These are phyloP conservation scores for Ianthella basta DNA, from an alignment of 37 sponge, comb jelly and placozoan genomes.

Conservation along the genomic window DNA sequence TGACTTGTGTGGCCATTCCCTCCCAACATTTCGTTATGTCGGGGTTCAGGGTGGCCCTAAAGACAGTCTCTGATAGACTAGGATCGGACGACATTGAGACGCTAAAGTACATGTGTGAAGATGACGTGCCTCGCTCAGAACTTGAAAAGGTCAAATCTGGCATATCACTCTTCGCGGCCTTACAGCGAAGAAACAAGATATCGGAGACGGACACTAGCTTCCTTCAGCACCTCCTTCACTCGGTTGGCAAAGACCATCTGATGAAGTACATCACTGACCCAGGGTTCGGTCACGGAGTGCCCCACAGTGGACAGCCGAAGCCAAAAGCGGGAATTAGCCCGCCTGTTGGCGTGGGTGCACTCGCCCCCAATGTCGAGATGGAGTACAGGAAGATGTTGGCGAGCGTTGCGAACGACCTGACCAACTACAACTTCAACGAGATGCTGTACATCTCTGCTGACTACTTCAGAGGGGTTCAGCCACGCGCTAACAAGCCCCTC, in stretches of 20 bases:
- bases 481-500: background rate
- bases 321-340: too few species aligned
- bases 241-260: background rate
- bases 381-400: constrained; percentile 13
- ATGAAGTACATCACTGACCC: background rate
- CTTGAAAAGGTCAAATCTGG: background rate
- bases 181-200: constrained; percentile 25
- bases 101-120: constrained; percentile 19
- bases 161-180: background rate
- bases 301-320: too few species aligned
- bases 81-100: background rate
- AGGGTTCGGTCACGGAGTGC: background rate
- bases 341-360: background rate
- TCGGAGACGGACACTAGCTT: background rate
- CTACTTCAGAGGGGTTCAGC: constrained; percentile 4
- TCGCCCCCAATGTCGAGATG: background rate
- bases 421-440: constrained; percentile 10
- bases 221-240: background rate
- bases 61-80: background rate
- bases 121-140: background rate
- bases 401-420: background rate
- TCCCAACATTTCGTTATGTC: background rate
- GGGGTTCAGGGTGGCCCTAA: constrained; percentile 12
- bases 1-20: too few species aligned
- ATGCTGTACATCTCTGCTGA: constrained; percentile 19